A percentile compares a stretch with the other conserved stretches of the same genome.
Evolutionary conservation across 2,888 invertebrate species (phyloP).

Genomic region (Oligia latruncula): DNA sequence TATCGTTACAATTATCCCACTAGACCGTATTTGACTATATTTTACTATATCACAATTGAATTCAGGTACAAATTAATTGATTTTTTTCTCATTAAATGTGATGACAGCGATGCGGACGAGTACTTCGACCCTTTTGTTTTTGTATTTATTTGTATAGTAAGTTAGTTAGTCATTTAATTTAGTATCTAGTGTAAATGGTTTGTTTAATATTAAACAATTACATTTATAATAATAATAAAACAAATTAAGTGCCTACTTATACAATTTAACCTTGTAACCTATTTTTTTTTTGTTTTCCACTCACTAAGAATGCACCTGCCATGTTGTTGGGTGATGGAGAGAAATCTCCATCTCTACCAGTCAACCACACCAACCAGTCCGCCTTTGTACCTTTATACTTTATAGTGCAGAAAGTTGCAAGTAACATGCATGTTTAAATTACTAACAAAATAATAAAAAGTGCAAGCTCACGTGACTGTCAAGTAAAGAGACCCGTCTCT

Average conservation of each 20-base stretch:
- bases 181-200: too few relatives aligned
- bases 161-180: too few relatives aligned
- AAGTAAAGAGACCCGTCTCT: conserved; percentile 1
- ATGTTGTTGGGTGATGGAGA: too few relatives aligned
- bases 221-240: too few relatives aligned
- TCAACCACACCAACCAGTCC: too few relatives aligned
- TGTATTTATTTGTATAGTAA: too few relatives aligned
- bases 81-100: not conserved
- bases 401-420: not conserved
- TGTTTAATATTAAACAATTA: too few relatives aligned
- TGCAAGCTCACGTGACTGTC: conserved; percentile 32
- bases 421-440: not conserved
- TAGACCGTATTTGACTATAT: not conserved
- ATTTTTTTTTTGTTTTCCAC: not conserved
- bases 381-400: not conserved
- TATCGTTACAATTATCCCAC: not conserved
- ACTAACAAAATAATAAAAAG: conserved; percentile 32
- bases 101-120: too few relatives aligned
- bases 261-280: not conserved
- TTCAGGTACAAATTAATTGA: not conserved
- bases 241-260: not conserved
- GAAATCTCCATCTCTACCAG: not conserved
- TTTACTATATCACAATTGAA: not conserved
- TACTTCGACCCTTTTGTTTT: too few relatives aligned
- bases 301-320: too few relatives aligned